phyloP scores from a whole-genome alignment of 2,113 vertebrate genomes.

The Cyprinodon brontotheroides region DNA sequence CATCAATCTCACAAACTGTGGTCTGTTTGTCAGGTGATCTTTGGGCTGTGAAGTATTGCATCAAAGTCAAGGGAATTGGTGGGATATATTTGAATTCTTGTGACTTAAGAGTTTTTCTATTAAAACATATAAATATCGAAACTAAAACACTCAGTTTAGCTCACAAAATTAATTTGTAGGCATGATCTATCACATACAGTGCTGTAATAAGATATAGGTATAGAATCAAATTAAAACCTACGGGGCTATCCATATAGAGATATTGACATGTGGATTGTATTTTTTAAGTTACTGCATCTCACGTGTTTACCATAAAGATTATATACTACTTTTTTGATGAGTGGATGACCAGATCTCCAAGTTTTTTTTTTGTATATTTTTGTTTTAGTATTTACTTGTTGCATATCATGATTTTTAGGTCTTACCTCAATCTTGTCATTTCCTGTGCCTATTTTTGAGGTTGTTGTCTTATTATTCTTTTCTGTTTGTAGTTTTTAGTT shows the following conservation, averaged over 20 bases:
- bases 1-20: too few species aligned
- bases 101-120: neutral
- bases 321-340: neutral
- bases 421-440: too few species aligned
- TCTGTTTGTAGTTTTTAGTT: too few species aligned
- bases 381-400: too few species aligned
- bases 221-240: neutral
- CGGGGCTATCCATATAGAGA: neutral
- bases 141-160: neutral
- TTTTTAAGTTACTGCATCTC: conserved; percentile 1
- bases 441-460: too few species aligned
- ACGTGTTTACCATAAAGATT: neutral
- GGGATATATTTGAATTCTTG: neutral
- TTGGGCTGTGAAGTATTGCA: neutral
- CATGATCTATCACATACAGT: neutral
- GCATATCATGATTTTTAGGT: too few species aligned
- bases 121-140: neutral
- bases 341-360: too few species aligned
- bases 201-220: neutral
- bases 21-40: too few species aligned
- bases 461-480: too few species aligned
- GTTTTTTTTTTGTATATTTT: too few species aligned
- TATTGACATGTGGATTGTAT: neutral
- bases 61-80: neutral
- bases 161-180: neutral